phyloP scores from a whole-genome alignment of 2,113 vertebrate species.

The Prunella himalayana region DNA sequence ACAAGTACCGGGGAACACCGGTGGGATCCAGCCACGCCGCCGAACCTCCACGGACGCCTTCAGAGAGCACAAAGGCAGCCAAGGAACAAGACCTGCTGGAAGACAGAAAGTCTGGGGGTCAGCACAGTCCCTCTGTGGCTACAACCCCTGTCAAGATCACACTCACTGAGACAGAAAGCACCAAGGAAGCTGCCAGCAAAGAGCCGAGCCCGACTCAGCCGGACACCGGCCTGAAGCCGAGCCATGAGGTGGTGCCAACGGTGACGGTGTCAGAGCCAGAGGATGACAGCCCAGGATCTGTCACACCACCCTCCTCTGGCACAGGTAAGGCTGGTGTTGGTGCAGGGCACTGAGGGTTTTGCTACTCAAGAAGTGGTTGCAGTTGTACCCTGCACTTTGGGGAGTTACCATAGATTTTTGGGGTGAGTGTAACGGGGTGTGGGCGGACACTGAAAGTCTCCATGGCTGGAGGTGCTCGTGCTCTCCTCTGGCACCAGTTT shows the following conservation, averaged over 20 bases:
- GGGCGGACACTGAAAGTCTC: not conserved
- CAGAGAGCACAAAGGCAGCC: conserved; percentile 8
- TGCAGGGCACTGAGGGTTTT: not conserved
- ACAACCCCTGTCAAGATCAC: conserved; percentile 86
- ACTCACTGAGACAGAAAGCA: conserved; percentile 76
- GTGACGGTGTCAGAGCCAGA: conserved; percentile 94
- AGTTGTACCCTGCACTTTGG: accelerated
- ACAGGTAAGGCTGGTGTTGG: conserved; percentile 63
- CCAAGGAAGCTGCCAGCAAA: conserved; percentile 32
- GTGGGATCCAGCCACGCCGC: conserved; percentile 48
- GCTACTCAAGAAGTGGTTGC: not conserved
- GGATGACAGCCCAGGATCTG: conserved; percentile 90
- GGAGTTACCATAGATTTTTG: not conserved
- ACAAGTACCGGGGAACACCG: conserved; percentile 41
- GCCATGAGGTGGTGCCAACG: conserved; percentile 85
- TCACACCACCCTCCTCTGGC: conserved; percentile 88
- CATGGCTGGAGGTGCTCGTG: not conserved
- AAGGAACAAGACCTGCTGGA: conserved; percentile 62
- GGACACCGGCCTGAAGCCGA: conserved; percentile 82
- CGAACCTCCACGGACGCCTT: conserved; percentile 30
- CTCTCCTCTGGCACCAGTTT: not conserved
- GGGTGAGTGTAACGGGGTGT: not conserved
- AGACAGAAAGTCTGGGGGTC: conserved; percentile 78
- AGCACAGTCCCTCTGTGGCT: conserved; percentile 45
- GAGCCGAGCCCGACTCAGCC: conserved; percentile 54